These are phyloP conservation scores for Copsychus sechellarum DNA, from an alignment of 2,113 vertebrate species.

Conservation along the genomic window DNA sequence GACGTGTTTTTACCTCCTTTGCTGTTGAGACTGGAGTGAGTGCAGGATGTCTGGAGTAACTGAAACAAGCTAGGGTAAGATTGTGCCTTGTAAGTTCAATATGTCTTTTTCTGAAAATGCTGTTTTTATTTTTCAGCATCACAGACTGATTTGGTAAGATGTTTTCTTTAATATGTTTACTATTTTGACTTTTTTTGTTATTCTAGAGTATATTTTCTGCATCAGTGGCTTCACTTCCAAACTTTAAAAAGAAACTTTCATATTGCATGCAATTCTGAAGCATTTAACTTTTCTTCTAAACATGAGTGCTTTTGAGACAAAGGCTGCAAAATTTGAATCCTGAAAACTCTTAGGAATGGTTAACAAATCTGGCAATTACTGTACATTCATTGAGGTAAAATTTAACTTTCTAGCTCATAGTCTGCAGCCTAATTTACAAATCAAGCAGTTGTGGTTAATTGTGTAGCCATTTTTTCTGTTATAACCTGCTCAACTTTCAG, in stretches of 20 bases:
- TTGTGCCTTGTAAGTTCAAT: background rate
- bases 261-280: background rate
- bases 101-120: slow-evolving; percentile 20
- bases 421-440: background rate
- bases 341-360: background rate
- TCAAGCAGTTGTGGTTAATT: background rate
- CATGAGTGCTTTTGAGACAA: background rate
- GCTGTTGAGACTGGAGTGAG: background rate
- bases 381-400: background rate
- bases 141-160: slow-evolving; percentile 69
- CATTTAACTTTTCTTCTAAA: background rate
- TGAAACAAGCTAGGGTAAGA: background rate
- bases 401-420: background rate
- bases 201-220: background rate
- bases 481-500: background rate
- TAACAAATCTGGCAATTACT: background rate
- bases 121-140: slow-evolving; percentile 61
- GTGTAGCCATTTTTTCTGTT: background rate
- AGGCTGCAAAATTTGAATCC: background rate
- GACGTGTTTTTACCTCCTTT: background rate
- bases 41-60: background rate
- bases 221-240: background rate
- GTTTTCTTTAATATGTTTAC: background rate
- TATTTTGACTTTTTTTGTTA: background rate
- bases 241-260: background rate